These are phyloP conservation scores for Saccostrea cuccullata DNA, from an alignment of 1,140 invertebrate species.

Conservation along the genomic window DNA sequence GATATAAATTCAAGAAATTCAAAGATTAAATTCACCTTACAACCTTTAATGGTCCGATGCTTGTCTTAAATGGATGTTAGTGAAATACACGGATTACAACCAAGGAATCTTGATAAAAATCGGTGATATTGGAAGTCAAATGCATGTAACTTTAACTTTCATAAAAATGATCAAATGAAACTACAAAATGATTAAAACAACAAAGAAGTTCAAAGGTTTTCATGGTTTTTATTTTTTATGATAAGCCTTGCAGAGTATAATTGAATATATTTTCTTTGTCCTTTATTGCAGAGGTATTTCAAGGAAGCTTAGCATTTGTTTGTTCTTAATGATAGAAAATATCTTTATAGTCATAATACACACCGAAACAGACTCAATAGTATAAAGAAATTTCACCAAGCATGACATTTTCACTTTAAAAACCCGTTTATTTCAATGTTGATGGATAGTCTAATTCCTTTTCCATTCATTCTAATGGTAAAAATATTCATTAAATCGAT, in stretches of 20 bases:
- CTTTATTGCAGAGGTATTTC: neutral
- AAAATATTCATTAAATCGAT: conserved; percentile 26
- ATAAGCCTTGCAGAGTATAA: neutral
- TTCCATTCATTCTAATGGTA: conserved; percentile 18
- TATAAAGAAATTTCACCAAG: neutral
- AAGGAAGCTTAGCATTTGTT: neutral
- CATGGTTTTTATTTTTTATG: neutral
- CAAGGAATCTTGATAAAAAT: neutral
- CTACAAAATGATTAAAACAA: neutral
- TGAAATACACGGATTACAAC: neutral
- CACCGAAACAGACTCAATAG: neutral
- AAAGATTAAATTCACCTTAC: neutral
- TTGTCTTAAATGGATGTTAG: neutral
- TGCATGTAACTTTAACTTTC: neutral
- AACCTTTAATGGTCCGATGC: neutral
- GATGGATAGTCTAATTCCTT: conserved; percentile 15
- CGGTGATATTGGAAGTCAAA: neutral
- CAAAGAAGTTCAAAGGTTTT: conserved; percentile 13
- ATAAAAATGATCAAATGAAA: neutral
- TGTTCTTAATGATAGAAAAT: neutral
- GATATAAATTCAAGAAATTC: neutral
- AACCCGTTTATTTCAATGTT: neutral
- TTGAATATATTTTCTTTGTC: neutral
- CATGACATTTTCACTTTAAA: conserved; percentile 2
- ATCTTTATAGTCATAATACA: neutral